Evolutionary conservation across 2,888 invertebrate species (phyloP), one percentile per base, ranked within the genome.

Genomic region (Microdon myrmicae): DNA sequence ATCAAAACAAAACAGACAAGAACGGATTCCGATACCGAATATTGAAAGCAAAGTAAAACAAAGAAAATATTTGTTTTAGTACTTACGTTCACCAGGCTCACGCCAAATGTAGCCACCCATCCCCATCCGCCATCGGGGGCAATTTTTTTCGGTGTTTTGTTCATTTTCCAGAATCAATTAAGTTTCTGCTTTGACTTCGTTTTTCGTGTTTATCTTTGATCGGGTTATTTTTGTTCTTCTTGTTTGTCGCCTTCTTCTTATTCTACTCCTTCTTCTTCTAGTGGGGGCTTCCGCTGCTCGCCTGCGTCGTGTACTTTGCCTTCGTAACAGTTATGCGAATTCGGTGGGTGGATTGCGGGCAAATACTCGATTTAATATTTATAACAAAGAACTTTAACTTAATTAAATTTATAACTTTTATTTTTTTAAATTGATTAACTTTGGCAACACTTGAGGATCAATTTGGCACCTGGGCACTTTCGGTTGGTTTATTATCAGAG

Each of bases 121-220:
- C 92, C 93, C 90, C 91, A 93, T 44, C 92, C 92, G 41, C 92
- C 92, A 76, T 93, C 92, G 31, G 92, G 92, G 22, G 92, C 89
- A 69, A 89, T 86, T 81, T 87, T 86, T 79, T 82, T 85, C 13
- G 83, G 83, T 67, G 81, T 78, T 68, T 81, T 82, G 67, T 70
- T 71, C 68, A 78, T 81, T 45, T 69, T 71, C 70, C 70, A n/a
- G n/a, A n/a, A n/a, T n/a, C n/a, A n/a, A n/a, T 68, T 28, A 41
- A 23, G 19, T 26, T 48, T 53, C 13, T 38, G 38, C 22, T 22
- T 39, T 16, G 25, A 29, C 59, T 23, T 68, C 55, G 28, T 48
- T 41, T 29, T 64, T 70, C 51, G 67, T 69, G 69, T 69, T 70
- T 69, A 20, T 38, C 16, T 20, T 7, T 16, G n/a, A n/a, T n/a